phyloP scores from a whole-genome alignment of 2,113 vertebrate genomes.

The Ia io region DNA sequence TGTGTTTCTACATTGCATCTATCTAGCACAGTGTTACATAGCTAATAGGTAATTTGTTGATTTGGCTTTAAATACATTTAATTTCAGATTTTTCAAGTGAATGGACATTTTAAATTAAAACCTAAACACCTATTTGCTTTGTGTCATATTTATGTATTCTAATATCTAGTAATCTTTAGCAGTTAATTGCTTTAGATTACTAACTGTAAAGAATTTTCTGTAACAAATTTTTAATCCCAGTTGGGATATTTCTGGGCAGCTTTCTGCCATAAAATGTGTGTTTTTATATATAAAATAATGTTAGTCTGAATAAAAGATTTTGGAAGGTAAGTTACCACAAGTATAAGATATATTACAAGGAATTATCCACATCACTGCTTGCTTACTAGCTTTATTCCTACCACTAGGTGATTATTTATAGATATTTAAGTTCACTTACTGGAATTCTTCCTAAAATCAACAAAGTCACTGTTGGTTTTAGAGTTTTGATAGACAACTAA shows the following conservation, averaged over 20 bases:
- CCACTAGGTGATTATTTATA: neutral
- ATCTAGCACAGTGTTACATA: constrained; percentile 55
- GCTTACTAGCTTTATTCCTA: neutral
- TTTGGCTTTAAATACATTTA: constrained; percentile 59
- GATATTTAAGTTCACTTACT: neutral
- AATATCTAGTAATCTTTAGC: constrained; percentile 59
- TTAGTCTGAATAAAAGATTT: constrained; percentile 46
- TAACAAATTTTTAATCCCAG: constrained; percentile 45
- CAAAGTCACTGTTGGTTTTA: constrained; percentile 22
- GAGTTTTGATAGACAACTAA: constrained; percentile 27
- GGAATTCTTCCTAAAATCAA: constrained; percentile 50
- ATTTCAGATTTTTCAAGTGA: constrained; percentile 60
- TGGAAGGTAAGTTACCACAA: constrained; percentile 47
- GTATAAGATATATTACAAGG: neutral
- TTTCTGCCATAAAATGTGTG: constrained; percentile 34
- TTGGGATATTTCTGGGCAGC: constrained; percentile 35
- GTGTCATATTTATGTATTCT: constrained; percentile 48
- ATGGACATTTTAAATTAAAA: constrained; percentile 56
- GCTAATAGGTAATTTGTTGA: constrained; percentile 50
- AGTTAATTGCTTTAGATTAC: constrained; percentile 66
- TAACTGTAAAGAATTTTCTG: constrained; percentile 45
- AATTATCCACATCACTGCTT: constrained; percentile 26
- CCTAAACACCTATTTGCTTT: constrained; percentile 41
- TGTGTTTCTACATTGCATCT: constrained; percentile 58
- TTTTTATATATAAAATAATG: constrained; percentile 49